A percentile compares a stretch with the other conserved stretches of the same genome.
Conservation (phyloP, 37 sponge, comb jelly and placozoan genomes). For the Petrosia ficiformis region DNA sequence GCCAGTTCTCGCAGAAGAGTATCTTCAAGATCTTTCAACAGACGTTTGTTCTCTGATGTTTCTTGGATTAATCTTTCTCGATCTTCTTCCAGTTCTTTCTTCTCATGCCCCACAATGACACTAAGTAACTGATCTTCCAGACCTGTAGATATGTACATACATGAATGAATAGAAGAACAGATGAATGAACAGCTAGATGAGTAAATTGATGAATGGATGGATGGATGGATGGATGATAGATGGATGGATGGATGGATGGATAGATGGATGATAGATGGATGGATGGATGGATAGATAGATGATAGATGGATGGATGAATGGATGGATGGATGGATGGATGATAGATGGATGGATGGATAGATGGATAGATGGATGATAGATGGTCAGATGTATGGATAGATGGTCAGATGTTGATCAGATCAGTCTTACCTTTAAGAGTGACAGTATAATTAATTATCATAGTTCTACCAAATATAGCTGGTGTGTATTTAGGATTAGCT, state of each 20-base stretch:
- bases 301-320: no score
- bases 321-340: no score
- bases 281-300: no score
- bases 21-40: conserved; percentile 97
- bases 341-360: no score
- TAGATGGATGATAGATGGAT: no score
- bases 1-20: conserved; percentile 96
- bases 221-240: no score
- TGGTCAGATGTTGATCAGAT: background rate
- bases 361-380: no score
- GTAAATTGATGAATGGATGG: background rate
- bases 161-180: background rate
- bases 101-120: conserved; percentile 96
- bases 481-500: conserved; percentile 98
- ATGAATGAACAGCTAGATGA: no score
- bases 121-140: conserved; percentile 99
- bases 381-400: background rate
- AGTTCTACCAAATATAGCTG: conserved; percentile 93
- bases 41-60: conserved; percentile 93
- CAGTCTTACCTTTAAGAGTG: conserved; percentile 74
- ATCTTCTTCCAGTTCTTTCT: conserved; percentile 91
- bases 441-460: conserved; percentile 99
- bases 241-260: no score
- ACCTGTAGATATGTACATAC: conserved; percentile 14
- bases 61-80: conserved; percentile 93